Conservation (phyloP, 2,113 vertebrate genomes). For the Sceloporus undulatus region DNA sequence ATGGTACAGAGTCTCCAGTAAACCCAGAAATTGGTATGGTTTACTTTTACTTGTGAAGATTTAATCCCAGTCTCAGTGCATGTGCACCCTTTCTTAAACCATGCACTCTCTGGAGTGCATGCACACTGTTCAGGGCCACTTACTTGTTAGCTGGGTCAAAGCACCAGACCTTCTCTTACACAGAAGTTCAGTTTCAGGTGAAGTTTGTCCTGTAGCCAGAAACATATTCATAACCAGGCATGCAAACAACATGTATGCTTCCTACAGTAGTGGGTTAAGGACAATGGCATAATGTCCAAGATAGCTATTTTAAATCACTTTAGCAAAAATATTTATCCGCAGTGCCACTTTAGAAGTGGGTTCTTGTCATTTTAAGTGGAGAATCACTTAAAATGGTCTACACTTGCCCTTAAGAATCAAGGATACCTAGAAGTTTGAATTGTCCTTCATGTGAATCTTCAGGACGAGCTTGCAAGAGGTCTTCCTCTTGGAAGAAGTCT, state of each 20-base stretch:
- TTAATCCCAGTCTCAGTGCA: not conserved
- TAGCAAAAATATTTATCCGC: not conserved
- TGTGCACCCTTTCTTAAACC: not conserved
- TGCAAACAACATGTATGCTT: not conserved
- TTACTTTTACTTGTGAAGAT: not conserved
- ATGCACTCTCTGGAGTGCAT: not conserved
- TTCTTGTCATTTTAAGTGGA: not conserved
- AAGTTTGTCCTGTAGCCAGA: not conserved
- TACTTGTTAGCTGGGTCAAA: not conserved
- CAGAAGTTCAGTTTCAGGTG: not conserved
- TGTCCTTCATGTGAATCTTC: too few relatives aligned
- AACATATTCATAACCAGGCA: not conserved
- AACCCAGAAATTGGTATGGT: not conserved
- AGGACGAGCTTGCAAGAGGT: too few relatives aligned
- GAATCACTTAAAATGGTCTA: too few relatives aligned
- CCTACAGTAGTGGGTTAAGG: not conserved
- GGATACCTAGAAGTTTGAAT: not conserved
- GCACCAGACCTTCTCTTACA: not conserved
- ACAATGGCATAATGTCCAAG: not conserved
- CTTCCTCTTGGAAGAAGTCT: too few relatives aligned
- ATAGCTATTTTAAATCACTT: not conserved
- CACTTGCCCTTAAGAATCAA: not conserved
- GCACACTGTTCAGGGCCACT: not conserved
- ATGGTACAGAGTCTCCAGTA: not conserved
- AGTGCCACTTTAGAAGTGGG: not conserved